Base-by-base conservation (phyloP, 2,113 vertebrate species). In the Corynorhinus townsendii region DNA sequence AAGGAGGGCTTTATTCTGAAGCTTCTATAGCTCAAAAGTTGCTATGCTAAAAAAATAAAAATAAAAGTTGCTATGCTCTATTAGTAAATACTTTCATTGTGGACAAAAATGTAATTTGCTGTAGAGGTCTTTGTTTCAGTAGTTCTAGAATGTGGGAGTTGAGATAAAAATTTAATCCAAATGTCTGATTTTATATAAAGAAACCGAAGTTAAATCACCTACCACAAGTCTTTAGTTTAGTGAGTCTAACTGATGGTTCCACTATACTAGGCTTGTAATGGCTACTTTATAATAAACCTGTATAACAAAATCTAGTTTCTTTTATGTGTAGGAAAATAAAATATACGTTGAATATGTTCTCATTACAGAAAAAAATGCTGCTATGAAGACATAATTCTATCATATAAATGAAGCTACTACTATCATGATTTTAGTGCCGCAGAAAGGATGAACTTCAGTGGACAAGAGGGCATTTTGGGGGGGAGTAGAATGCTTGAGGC, bases 281-380 rank as follows among this genome's bases (percentile, higher is more conserved):
- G 26, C 45, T 95, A 38, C 69, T 91, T 92, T 69, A 30, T 47
- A 93, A 66, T 91, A 64, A 97, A 52, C 5, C 4, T 83, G 24
- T 12, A 26, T 82, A 71, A 82, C 38, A 73, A 95, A 89, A 84
- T 86, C 15, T 76, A 69, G 19, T 86, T 16, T 69, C 91, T 93
- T 94, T 85, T 93, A 80, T 80, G 20, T 90, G 30, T 95, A 68
- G 62, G 83, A 91, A 96, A 93, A 71, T 64, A 81, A 79, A 92
- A 45, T 90, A 52, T 38, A 75, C 49, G 73, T 71, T 88, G 17
- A 87, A 84, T 90, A 28, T 33, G 22, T 90, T 95, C 68, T 96
- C 82, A 19, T 97, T 96, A 66, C 91, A 97, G 95, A 91, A 85
- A 88, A 82, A 86, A 69, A 87, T 90, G 85, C 86, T 95, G 33